Evolutionary conservation across 37 sponge, comb jelly and placozoan species (phyloP), one percentile per base, ranked within the genome.

Genomic region (Spongilla lacustris): DNA sequence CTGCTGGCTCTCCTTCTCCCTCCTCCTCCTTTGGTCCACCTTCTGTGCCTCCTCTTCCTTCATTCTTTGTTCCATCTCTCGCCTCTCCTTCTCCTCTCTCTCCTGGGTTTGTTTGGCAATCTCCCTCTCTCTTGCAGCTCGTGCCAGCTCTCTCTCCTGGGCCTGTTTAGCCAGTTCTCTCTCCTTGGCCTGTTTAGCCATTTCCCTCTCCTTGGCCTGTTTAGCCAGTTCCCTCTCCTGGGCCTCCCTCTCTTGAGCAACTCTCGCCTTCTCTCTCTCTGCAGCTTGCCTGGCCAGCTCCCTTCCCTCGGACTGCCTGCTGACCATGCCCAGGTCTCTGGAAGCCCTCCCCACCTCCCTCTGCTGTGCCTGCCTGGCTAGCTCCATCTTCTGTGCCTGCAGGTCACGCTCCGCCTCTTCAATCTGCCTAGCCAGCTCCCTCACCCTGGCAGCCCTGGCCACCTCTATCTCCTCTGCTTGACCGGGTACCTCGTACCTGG

Each of bases 1-100:
- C 12, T 84, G 84, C n/a, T 67, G 58, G 12, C 69, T 36, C 80
- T 27, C 33, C 68, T 50, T 78, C 80, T 79, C 70, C 50, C 26
- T 78, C 80, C 27, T 49, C 21, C 76, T 79, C 36, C 73, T 75
- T 22, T 36, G 66, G 38, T 74, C 69, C 67, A 32, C 17, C 68
- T 74, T 67, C n/a, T 36, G 50, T n/a, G 12, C 29, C 24, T 58
- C 48, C 66, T 80, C 66, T 26, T 74, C 26, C 68, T 36, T 19
- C 67, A 30, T 24, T 67, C 66, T 38, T 33, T 75, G 68, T 30
- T 80, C 73, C 27, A 26, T 6, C 74, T 78, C 68, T 34, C 33
- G 30, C 81, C 71, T 68, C 71, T 78, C 68, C 78, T 76, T 35
- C 71, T 78, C 78, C 27, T 68, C 31, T 17, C 9, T 31, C 71